Percentiles rank a stretch among this genome's conserved stretches.
phyloP scores from a whole-genome alignment of 2,888 invertebrate species.

The Amphipyra berbera region DNA sequence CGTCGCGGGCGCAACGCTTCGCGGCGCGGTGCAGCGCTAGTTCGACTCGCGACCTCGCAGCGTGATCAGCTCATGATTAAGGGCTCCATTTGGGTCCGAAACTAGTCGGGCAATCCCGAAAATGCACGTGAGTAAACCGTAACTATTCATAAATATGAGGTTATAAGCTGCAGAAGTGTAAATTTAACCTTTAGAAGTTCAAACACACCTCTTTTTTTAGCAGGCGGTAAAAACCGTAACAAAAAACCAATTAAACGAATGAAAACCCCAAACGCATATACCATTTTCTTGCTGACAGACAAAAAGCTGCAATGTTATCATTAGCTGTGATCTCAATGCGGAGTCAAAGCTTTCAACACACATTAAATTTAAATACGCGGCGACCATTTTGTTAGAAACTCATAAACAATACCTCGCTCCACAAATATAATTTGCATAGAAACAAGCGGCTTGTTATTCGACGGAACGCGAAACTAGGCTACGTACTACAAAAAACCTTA shows the following conservation, averaged over 20 bases:
- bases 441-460: constrained; percentile 42
- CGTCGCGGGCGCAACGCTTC: too few species aligned
- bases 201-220: too few species aligned
- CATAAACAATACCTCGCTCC: constrained; percentile 44
- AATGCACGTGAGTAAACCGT: too few species aligned
- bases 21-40: too few species aligned
- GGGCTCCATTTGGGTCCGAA: too few species aligned
- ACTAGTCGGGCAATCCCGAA: too few species aligned
- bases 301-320: constrained; percentile 21
- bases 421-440: constrained; percentile 59
- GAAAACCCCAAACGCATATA: background rate
- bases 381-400: constrained; percentile 45
- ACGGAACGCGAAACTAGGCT: constrained; percentile 34
- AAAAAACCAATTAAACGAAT: background rate
- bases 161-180: too few species aligned
- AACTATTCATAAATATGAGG: too few species aligned
- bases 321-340: constrained; percentile 14
- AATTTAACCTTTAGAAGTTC: too few species aligned
- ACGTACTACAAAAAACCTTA: constrained; percentile 30
- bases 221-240: too few species aligned
- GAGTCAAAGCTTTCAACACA: constrained; percentile 35
- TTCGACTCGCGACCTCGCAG: too few species aligned
- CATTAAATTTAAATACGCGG: constrained; percentile 28
- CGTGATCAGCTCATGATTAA: too few species aligned
- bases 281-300: constrained; percentile 4